Conservation (phyloP, 2,113 vertebrate species). For the Cricetomys ansorgei region DNA sequence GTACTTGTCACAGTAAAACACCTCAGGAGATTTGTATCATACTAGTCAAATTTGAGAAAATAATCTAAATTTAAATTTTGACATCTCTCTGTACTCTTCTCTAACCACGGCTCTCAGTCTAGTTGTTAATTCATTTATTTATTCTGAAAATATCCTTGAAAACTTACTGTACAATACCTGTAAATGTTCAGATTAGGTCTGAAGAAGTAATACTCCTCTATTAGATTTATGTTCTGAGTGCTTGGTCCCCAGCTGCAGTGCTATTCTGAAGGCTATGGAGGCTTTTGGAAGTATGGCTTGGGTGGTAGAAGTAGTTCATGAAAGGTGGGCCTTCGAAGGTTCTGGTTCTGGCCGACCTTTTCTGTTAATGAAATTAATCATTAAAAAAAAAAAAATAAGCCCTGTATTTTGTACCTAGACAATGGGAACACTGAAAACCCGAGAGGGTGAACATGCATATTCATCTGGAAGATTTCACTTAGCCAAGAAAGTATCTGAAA, state of each 20-base stretch:
- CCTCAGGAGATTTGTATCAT: constrained; percentile 22
- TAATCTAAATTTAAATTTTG: background rate
- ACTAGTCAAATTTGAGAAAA: background rate
- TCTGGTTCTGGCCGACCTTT: background rate
- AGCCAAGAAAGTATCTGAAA: background rate
- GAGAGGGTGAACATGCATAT: background rate
- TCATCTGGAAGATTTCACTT: background rate
- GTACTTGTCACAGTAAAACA: background rate
- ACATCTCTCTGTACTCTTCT: background rate
- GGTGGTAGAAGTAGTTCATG: background rate
- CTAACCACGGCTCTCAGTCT: background rate
- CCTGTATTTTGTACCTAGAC: background rate
- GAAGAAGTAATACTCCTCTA: background rate
- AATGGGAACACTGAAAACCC: background rate
- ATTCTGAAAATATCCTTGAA: background rate
- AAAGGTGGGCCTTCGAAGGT: background rate
- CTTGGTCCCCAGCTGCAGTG: background rate
- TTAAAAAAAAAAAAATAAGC: background rate
- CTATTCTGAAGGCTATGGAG: background rate
- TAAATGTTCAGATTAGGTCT: background rate
- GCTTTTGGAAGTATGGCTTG: background rate
- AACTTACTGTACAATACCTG: background rate
- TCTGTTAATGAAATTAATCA: background rate
- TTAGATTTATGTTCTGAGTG: background rate
- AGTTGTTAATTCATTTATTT: background rate